Evolutionary conservation across 2,888 invertebrate species (phyloP).

Genomic region (Thalpophila matura): DNA sequence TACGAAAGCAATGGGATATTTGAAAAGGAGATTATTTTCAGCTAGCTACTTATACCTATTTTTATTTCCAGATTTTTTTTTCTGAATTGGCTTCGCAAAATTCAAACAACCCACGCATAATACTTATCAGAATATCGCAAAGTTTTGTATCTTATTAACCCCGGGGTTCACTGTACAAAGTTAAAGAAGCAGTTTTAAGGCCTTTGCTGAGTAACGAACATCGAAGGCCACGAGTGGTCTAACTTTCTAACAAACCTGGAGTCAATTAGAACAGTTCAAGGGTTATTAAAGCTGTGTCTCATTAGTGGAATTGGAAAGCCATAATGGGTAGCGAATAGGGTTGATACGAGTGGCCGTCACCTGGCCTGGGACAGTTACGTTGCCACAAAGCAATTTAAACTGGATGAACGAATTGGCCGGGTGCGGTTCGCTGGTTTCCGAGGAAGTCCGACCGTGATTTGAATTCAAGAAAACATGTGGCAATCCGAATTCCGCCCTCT

Average conservation of each 20-base stretch:
- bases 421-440: constrained; percentile 23
- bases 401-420: constrained; percentile 35
- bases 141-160: constrained; percentile 34
- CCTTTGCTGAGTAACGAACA: constrained; percentile 25
- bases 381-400: constrained; percentile 60
- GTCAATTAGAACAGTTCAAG: constrained; percentile 45
- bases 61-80: neutral
- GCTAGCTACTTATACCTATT: neutral
- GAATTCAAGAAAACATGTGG: constrained; percentile 36
- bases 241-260: constrained; percentile 44
- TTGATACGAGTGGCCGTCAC: constrained; percentile 33
- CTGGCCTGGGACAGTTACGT: constrained; percentile 26
- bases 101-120: neutral
- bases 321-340: constrained; percentile 31
- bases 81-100: neutral
- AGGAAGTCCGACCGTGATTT: constrained; percentile 30
- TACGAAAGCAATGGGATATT: constrained; percentile 5
- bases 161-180: constrained; percentile 16
- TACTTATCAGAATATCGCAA: constrained; percentile 1
- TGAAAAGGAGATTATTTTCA: neutral
- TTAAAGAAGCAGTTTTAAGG: constrained; percentile 34
- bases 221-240: constrained; percentile 23
- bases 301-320: constrained; percentile 49
- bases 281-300: constrained; percentile 44
- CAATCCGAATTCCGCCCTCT: neutral